phyloP scores from a whole-genome alignment of 2,888 invertebrate species.

The Galerucella nymphaeae region DNA sequence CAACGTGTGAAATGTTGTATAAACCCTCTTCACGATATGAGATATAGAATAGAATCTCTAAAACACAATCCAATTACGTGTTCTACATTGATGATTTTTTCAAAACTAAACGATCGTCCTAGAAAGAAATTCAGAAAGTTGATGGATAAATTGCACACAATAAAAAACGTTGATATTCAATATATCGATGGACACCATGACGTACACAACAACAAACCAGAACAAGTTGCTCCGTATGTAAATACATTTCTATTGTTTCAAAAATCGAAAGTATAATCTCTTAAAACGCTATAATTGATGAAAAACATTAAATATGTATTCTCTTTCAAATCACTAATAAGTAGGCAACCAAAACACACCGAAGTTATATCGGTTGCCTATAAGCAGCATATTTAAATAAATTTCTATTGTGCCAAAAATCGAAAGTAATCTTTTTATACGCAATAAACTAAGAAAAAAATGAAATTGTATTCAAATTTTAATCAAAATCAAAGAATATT shows the following conservation, averaged over 20 bases:
- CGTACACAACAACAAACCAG: conserved; percentile 71
- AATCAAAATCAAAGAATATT: too few relatives aligned
- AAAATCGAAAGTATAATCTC: conserved; percentile 52
- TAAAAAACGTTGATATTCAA: conserved; percentile 53
- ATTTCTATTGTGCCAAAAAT: too few relatives aligned
- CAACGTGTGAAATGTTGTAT: conserved; percentile 65
- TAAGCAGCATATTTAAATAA: too few relatives aligned
- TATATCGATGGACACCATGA: conserved; percentile 71
- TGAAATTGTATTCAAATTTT: too few relatives aligned
- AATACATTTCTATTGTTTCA: conserved; percentile 53
- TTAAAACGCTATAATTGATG: too few relatives aligned
- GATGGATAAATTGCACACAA: conserved; percentile 50
- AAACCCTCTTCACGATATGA: conserved; percentile 58
- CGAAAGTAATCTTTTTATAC: too few relatives aligned
- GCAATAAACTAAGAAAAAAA: too few relatives aligned
- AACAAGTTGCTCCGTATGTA: conserved; percentile 63
- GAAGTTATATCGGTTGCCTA: too few relatives aligned
- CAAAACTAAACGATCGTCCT: conserved; percentile 43
- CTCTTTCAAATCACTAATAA: too few relatives aligned
- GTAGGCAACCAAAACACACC: too few relatives aligned
- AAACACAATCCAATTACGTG: conserved; percentile 57
- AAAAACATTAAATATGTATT: too few relatives aligned
- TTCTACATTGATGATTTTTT: conserved; percentile 60
- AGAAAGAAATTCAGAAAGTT: conserved; percentile 48
- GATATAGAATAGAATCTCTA: conserved; percentile 58